phyloP scores from a whole-genome alignment of 2,888 invertebrate genomes.

The Aleiodes alternator region DNA sequence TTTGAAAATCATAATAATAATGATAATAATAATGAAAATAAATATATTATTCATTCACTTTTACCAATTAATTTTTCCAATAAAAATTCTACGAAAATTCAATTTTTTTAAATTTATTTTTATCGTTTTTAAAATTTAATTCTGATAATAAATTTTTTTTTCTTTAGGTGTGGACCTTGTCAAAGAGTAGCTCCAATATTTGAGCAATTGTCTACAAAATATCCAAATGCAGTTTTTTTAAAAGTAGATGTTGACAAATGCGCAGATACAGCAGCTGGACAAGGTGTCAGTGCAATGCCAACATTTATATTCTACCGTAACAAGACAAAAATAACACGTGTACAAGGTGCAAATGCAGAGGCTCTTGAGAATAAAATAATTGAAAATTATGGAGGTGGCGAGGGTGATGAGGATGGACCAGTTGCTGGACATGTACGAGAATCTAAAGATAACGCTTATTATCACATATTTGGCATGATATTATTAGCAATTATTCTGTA shows the following conservation, averaged over 20 bases:
- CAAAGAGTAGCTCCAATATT: conserved; percentile 95
- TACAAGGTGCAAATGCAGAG: conserved; percentile 89
- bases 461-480: conserved; percentile 70
- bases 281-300: conserved; percentile 97
- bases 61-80: too few relatives aligned
- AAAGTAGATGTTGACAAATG: conserved; percentile 98
- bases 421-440: conserved; percentile 88
- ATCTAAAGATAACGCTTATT: conserved; percentile 64
- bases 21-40: background rate
- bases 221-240: conserved; percentile 91
- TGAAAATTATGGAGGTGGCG: conserved; percentile 86
- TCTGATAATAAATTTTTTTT: conserved; percentile 23
- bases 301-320: conserved; percentile 97
- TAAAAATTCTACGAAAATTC: too few relatives aligned
- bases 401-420: conserved; percentile 79
- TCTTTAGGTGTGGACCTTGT: conserved; percentile 95
- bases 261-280: conserved; percentile 89
- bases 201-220: conserved; percentile 91
- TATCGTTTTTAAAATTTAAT: conserved; percentile 19
- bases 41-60: background rate
- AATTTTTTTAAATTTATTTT: background rate
- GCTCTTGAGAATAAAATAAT: conserved; percentile 92
- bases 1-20: too few relatives aligned
- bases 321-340: conserved; percentile 89
- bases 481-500: conserved; percentile 65